Percentiles rank a stretch among this genome's conserved stretches.
phyloP scores from a whole-genome alignment of 2,888 invertebrate genomes.

The Clitarchus hookeri region DNA sequence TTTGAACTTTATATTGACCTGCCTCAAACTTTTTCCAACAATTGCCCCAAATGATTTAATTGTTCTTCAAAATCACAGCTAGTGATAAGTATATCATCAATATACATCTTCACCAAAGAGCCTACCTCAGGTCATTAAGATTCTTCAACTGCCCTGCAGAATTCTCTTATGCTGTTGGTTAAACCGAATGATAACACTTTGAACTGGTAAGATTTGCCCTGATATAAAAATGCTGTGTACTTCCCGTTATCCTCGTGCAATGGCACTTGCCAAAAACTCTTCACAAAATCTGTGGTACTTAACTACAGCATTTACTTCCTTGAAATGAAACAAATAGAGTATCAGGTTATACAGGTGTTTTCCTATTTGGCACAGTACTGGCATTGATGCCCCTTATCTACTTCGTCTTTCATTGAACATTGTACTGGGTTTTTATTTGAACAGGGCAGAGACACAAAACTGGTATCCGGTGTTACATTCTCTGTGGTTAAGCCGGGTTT shows the following conservation, averaged over 20 bases:
- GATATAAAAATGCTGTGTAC: constrained; percentile 45
- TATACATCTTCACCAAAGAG: constrained; percentile 40
- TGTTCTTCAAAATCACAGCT: constrained; percentile 44
- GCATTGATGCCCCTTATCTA: constrained; percentile 48
- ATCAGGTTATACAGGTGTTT: constrained; percentile 42
- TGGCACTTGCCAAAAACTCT: constrained; percentile 47
- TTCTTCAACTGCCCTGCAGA: constrained; percentile 44
- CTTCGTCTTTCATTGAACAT: constrained; percentile 43
- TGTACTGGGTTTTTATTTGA: constrained; percentile 47
- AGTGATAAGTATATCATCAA: constrained; percentile 48
- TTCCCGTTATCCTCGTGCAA: constrained; percentile 41
- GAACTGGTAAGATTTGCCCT: constrained; percentile 46
- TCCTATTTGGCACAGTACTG: constrained; percentile 47
- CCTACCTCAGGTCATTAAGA: constrained; percentile 46
- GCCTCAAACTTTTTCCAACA: constrained; percentile 42
- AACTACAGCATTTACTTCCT: constrained; percentile 40
- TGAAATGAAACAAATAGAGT: constrained; percentile 44
- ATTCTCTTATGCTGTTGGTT: constrained; percentile 46
- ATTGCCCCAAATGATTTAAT: constrained; percentile 41
- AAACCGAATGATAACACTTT: constrained; percentile 47
- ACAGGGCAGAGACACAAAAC: constrained; percentile 42
- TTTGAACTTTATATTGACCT: constrained; percentile 44
- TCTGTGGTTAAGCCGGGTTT: constrained; percentile 41
- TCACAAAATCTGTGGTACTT: constrained; percentile 46
- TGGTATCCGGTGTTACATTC: constrained; percentile 45